Evolutionary conservation across 1,140 invertebrate species (phyloP).

Genomic region (Cydia splendana): DNA sequence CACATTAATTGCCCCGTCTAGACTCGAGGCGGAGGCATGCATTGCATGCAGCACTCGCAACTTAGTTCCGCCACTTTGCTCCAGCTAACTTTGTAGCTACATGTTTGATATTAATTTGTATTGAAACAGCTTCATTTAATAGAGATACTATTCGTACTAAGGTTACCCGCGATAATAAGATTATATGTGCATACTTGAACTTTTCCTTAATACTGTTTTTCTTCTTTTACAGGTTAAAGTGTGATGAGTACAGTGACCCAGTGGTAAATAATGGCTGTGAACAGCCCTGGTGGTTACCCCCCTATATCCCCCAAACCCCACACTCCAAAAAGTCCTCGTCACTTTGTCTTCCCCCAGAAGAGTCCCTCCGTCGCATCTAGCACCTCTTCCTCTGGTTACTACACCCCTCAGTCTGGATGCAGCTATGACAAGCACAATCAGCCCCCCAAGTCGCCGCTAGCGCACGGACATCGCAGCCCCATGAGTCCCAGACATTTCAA

Average conservation of each 20-base stretch:
- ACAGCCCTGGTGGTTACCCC: constrained; percentile 76
- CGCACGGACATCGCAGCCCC: constrained; percentile 70
- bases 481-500: constrained; percentile 77
- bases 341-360: constrained; percentile 78
- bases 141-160: too few species aligned
- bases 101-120: constrained; percentile 26
- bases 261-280: constrained; percentile 68
- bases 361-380: constrained; percentile 77
- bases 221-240: constrained; percentile 44
- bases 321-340: constrained; percentile 75
- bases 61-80: constrained; percentile 6
- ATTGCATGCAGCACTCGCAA: not conserved
- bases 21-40: not conserved
- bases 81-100: not conserved
- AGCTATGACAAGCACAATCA: constrained; percentile 74
- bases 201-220: constrained; percentile 4
- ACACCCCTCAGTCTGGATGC: constrained; percentile 77
- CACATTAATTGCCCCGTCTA: not conserved
- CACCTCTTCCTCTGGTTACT: constrained; percentile 76
- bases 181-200: too few species aligned
- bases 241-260: constrained; percentile 36
- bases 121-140: too few species aligned
- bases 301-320: constrained; percentile 76
- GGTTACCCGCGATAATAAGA: too few species aligned
- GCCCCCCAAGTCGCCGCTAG: constrained; percentile 71